Conservation (phyloP, 2,797 vertebrate genomes). For the Vireo griseus region DNA sequence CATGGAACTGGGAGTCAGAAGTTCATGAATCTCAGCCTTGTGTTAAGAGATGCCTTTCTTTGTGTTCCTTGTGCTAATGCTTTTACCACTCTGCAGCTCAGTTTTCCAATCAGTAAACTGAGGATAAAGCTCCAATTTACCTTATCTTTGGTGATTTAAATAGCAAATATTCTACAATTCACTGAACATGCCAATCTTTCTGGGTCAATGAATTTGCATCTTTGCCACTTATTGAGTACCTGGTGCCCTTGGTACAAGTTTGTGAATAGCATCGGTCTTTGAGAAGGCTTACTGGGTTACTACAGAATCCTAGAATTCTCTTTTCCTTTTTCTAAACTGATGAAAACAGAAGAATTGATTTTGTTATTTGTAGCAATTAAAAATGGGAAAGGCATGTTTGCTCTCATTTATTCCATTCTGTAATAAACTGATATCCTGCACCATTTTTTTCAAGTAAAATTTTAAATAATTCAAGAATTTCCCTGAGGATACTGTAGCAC, state of each 20-base stretch:
- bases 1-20: background rate
- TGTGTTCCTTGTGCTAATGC: background rate
- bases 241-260: background rate
- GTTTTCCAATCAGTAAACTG: background rate
- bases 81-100: background rate
- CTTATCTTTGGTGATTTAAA: background rate
- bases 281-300: background rate
- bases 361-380: conserved; percentile 45
- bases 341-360: conserved; percentile 37
- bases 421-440: background rate
- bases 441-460: background rate
- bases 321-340: conserved; percentile 9
- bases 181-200: background rate
- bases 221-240: background rate
- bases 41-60: background rate
- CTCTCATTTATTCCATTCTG: background rate
- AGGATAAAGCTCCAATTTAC: background rate
- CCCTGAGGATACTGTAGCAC: background rate
- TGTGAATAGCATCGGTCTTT: background rate
- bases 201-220: background rate
- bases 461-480: conserved; percentile 19
- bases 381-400: background rate
- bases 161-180: background rate
- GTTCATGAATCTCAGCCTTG: background rate
- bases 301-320: background rate